These are phyloP conservation scores for Atethmia centrago DNA, from an alignment of 2,888 invertebrate genomes.

Conservation along the genomic window DNA sequence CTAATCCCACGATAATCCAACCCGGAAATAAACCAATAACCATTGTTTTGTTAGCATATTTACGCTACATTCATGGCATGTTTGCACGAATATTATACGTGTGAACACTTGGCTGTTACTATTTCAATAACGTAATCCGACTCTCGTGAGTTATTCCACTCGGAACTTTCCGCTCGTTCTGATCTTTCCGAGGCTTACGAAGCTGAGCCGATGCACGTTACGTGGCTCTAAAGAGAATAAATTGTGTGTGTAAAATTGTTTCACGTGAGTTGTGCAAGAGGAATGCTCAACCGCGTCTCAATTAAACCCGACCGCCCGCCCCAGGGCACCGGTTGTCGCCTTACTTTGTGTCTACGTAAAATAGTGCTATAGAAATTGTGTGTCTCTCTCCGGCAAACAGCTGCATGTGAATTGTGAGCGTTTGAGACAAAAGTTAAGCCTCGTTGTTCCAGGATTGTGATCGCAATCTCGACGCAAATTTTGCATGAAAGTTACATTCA, in stretches of 20 bases:
- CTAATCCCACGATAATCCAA: slow-evolving; percentile 86
- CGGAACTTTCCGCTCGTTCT: slow-evolving; percentile 69
- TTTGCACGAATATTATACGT: slow-evolving; percentile 84
- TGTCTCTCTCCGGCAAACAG: slow-evolving; percentile 70
- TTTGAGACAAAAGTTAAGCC: slow-evolving; percentile 80
- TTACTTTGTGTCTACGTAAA: slow-evolving; percentile 77
- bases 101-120: slow-evolving; percentile 76
- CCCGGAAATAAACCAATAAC: slow-evolving; percentile 87
- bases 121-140: slow-evolving; percentile 82
- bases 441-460: slow-evolving; percentile 77
- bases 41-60: slow-evolving; percentile 85
- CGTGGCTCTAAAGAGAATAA: slow-evolving; percentile 67
- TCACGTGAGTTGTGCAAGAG: slow-evolving; percentile 70
- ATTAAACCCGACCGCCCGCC: slow-evolving; percentile 77
- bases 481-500: slow-evolving; percentile 61
- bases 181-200: slow-evolving; percentile 62
- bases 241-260: slow-evolving; percentile 71
- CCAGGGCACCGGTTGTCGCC: slow-evolving; percentile 74
- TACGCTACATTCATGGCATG: slow-evolving; percentile 79
- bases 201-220: slow-evolving; percentile 72
- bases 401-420: slow-evolving; percentile 77
- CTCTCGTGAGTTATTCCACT: slow-evolving; percentile 74
- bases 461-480: slow-evolving; percentile 73
- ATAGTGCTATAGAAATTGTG: slow-evolving; percentile 77
- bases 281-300: slow-evolving; percentile 78